These are phyloP conservation scores for Hirtodrosophila cameraria DNA, from an alignment of 2,888 invertebrate species.

Conservation along the genomic window DNA sequence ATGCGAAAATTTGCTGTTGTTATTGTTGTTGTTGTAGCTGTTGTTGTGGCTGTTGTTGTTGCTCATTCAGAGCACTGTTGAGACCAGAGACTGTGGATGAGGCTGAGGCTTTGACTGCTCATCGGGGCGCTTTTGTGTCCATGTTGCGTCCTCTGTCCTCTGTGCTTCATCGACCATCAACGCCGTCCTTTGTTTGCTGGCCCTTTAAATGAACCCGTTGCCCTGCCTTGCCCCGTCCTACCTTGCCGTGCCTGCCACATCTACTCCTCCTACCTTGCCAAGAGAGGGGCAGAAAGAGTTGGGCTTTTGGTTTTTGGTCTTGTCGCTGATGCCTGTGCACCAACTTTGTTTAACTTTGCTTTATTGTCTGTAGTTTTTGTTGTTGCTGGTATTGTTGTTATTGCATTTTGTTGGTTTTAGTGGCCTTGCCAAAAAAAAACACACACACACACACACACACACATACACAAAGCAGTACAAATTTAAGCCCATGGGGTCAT, in stretches of 20 bases:
- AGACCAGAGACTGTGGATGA: constrained; percentile 17
- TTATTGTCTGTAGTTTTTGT: constrained; percentile 51
- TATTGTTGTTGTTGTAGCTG: constrained; percentile 28
- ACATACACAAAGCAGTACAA: constrained; percentile 2
- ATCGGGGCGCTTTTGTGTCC: constrained; percentile 73
- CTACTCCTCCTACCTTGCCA: not conserved
- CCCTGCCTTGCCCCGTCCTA: not conserved
- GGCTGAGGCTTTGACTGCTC: constrained; percentile 56
- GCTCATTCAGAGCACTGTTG: constrained; percentile 45
- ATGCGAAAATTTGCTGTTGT: constrained; percentile 52
- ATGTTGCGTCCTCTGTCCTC: constrained; percentile 32
- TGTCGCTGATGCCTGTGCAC: constrained; percentile 41
- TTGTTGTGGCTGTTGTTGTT: constrained; percentile 17
- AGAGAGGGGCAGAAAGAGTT: constrained; percentile 22
- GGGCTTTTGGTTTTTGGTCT: constrained; percentile 7
- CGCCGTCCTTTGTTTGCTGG: constrained; percentile 74
- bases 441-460: too few relatives aligned
- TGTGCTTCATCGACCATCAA: constrained; percentile 70
- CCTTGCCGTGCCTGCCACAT: not conserved
- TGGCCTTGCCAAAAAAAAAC: constrained; percentile 48
- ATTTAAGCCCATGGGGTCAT: constrained; percentile 23
- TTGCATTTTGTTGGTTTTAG: constrained; percentile 57
- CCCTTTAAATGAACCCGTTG: constrained; percentile 51
- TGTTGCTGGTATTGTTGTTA: constrained; percentile 18
- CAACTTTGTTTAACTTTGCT: constrained; percentile 72